These are phyloP conservation scores for Sicus ferrugineus DNA, from an alignment of 2,888 invertebrate species.

Conservation along the genomic window DNA sequence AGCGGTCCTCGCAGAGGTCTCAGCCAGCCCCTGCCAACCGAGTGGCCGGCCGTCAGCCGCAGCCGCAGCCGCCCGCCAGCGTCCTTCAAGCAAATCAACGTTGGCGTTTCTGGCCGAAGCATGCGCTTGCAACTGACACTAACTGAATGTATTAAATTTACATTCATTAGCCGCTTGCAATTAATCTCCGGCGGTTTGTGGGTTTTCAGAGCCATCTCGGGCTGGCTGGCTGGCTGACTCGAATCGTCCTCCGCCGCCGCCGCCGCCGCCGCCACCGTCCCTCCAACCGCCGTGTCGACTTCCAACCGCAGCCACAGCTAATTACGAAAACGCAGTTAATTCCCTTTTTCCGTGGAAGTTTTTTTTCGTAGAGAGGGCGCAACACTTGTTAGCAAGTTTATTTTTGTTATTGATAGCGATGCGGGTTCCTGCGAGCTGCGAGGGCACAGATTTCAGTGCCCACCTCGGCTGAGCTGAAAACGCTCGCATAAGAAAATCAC, in stretches of 20 bases:
- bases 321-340: slow-evolving; percentile 59
- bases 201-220: slow-evolving; percentile 3
- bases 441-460: neutral
- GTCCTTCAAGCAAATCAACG: slow-evolving; percentile 10
- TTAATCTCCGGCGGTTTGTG: slow-evolving; percentile 51
- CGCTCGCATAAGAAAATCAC: neutral
- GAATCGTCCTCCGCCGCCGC: neutral
- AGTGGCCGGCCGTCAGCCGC: neutral
- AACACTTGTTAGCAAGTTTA: slow-evolving; percentile 14
- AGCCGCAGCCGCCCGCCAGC: slow-evolving; percentile 3
- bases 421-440: neutral
- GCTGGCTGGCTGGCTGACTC: no score
- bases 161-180: slow-evolving; percentile 59
- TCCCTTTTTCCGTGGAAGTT: slow-evolving; percentile 31
- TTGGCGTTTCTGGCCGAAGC: neutral
- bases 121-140: slow-evolving; percentile 36
- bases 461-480: neutral
- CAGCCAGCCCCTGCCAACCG: neutral
- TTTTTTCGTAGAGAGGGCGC: neutral
- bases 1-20: neutral
- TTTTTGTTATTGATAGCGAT: slow-evolving; percentile 38
- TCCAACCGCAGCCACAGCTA: slow-evolving; percentile 44
- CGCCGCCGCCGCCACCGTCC: slow-evolving; percentile 3
- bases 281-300: neutral
- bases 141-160: slow-evolving; percentile 56